Conservation (phyloP, 2,113 vertebrate genomes). For the Laticauda colubrina region DNA sequence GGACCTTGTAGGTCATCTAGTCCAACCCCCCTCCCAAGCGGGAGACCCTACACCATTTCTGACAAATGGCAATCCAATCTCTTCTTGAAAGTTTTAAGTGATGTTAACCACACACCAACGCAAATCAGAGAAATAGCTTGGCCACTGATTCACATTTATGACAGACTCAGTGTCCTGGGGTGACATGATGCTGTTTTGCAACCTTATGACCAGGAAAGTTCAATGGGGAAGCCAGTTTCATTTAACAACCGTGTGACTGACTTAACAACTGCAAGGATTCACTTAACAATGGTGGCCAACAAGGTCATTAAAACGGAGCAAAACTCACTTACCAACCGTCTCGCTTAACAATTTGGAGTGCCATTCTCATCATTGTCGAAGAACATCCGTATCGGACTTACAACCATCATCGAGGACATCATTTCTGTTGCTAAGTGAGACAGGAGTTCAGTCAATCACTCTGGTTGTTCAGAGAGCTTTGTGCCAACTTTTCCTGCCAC, state of each 20-base stretch:
- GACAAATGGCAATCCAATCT: too few species aligned
- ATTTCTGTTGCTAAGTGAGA: neutral
- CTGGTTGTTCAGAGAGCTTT: neutral
- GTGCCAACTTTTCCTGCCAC: neutral
- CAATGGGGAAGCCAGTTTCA: neutral
- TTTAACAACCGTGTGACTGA: neutral
- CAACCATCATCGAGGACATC: neutral
- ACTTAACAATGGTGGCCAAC: neutral
- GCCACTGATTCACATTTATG: neutral
- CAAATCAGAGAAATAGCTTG: neutral
- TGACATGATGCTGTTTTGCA: neutral
- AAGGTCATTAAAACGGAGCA: neutral
- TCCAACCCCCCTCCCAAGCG: too few species aligned
- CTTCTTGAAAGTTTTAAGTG: too few species aligned
- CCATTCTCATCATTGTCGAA: too few species aligned
- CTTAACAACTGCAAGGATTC: neutral
- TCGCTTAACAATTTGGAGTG: neutral
- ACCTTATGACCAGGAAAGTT: neutral
- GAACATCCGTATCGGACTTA: too few species aligned
- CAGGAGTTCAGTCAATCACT: neutral
- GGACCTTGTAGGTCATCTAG: too few species aligned
- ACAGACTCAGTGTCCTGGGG: fast-evolving
- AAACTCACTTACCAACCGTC: neutral
- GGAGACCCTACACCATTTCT: too few species aligned
- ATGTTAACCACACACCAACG: too few species aligned